Conservation (phyloP, 2,888 invertebrate species). For the Amblyjoppa fuscipennis region DNA sequence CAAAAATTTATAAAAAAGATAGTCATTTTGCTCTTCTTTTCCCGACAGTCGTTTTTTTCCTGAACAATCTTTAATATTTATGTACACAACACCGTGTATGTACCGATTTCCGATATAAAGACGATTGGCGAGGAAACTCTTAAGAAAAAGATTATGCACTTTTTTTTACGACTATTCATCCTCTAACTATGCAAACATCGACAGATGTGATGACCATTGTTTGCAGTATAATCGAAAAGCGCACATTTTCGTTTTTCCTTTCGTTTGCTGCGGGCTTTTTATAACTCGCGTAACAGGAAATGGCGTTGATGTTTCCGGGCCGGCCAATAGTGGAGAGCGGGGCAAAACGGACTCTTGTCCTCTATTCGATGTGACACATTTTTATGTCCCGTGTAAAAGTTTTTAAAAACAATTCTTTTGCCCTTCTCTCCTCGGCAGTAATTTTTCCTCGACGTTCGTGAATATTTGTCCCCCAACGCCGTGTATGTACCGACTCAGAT, state of each 20-base stretch:
- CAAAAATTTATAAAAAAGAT: too few relatives aligned
- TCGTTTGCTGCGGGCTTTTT: neutral
- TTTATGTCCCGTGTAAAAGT: neutral
- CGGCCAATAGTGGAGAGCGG: neutral
- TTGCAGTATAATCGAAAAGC: neutral
- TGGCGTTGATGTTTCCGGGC: neutral
- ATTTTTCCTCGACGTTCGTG: slow-evolving; percentile 3
- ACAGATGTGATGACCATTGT: neutral
- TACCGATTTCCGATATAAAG: too few relatives aligned
- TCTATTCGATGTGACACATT: neutral
- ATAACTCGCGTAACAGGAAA: neutral
- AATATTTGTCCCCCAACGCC: neutral
- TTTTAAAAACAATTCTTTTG: neutral
- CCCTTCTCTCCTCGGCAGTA: neutral
- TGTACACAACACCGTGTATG: too few relatives aligned
- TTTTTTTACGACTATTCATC: neutral
- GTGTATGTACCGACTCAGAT: neutral
- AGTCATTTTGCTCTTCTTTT: too few relatives aligned
- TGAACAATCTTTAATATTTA: too few relatives aligned
- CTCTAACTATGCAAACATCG: neutral
- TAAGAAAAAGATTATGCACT: too few relatives aligned
- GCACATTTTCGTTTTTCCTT: neutral
- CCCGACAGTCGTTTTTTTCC: too few relatives aligned
- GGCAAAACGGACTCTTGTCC: neutral
- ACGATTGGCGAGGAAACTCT: too few relatives aligned